These are phyloP conservation scores for Melanotaenia parkinsoni DNA, from an alignment of 2,797 vertebrate genomes.

Conservation along the genomic window DNA sequence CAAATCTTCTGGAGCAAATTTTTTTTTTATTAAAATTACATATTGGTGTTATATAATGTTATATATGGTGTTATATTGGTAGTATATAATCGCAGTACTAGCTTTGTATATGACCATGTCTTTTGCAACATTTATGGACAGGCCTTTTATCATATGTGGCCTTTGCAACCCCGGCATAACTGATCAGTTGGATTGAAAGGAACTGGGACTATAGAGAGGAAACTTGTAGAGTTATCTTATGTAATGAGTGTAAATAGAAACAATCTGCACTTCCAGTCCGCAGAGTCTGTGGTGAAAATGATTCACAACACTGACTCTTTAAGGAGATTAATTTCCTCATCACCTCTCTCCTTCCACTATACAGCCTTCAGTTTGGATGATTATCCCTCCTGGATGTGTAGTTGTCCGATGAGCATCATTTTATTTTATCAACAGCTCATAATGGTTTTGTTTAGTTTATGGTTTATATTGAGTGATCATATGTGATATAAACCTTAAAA, in stretches of 20 bases:
- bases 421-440: not conserved
- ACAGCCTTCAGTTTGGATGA: not conserved
- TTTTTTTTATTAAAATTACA: too few species aligned
- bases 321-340: not conserved
- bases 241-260: not conserved
- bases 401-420: not conserved
- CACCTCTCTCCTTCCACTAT: not conserved
- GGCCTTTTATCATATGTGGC: not conserved
- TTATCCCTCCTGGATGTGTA: not conserved
- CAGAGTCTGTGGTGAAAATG: not conserved
- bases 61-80: too few species aligned
- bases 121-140: not conserved
- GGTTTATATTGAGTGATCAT: not conserved
- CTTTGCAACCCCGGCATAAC: not conserved
- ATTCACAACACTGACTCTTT: not conserved
- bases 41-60: too few species aligned
- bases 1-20: too few species aligned
- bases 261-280: not conserved
- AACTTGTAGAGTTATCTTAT: not conserved
- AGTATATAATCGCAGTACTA: too few species aligned
- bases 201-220: not conserved
- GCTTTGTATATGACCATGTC: not conserved
- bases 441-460: not conserved
- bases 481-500: not conserved
- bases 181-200: slow-evolving; percentile 3